phyloP scores from a whole-genome alignment of 2,113 vertebrate genomes.

The Osmerus mordax region DNA sequence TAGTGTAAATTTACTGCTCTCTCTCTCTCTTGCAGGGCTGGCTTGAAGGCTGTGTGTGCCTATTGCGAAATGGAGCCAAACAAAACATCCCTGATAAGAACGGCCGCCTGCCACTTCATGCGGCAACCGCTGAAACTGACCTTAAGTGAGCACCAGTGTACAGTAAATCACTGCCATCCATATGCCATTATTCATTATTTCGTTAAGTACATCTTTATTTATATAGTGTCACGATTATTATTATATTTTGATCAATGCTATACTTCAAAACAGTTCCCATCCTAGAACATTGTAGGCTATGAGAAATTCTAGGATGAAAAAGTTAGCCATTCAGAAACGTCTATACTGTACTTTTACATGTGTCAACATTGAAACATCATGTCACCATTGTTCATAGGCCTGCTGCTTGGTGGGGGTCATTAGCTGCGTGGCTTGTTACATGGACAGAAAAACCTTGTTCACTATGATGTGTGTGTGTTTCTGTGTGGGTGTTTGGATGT shows the following conservation, averaged over 20 bases:
- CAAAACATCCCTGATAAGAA: slow-evolving; percentile 88
- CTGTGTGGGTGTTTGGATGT: not conserved
- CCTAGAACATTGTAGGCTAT: no score
- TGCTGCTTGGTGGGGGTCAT: slow-evolving; percentile 12
- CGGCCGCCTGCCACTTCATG: slow-evolving; percentile 82
- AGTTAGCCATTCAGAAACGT: no score
- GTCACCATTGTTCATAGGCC: not conserved
- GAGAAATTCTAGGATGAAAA: no score
- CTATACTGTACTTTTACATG: no score
- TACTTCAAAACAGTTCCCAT: no score
- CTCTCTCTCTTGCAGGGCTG: slow-evolving; percentile 72
- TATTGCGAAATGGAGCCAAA: slow-evolving; percentile 85
- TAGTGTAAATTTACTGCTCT: not conserved
- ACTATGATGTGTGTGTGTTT: slow-evolving; percentile 6
- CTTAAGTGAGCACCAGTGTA: slow-evolving; percentile 71
- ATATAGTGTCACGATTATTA: not conserved
- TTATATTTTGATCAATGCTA: not conserved
- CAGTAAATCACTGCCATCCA: not conserved
- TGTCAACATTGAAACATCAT: no score
- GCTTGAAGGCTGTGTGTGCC: slow-evolving; percentile 86
- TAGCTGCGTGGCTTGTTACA: slow-evolving; percentile 38
- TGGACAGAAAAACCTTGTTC: slow-evolving; percentile 38
- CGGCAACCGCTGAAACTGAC: slow-evolving; percentile 81
- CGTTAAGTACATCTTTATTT: not conserved
- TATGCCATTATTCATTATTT: not conserved